Evolutionary conservation across 2,888 invertebrate genomes (phyloP).

Genomic region (Caenorhabditis sp.): DNA sequence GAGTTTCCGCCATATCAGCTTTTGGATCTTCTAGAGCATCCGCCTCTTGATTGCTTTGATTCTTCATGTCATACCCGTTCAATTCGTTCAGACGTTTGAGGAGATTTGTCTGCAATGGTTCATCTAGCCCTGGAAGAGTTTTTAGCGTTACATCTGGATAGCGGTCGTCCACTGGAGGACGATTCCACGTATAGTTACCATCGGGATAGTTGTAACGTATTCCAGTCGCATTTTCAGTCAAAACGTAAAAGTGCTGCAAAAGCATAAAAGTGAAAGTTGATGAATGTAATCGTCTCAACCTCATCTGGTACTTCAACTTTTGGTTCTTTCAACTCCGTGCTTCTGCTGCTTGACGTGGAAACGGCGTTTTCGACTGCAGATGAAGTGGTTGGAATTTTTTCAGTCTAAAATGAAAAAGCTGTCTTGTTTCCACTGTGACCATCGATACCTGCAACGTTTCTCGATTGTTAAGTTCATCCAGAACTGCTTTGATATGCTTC

Average conservation of each 20-base stretch:
- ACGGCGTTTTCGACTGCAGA: neutral
- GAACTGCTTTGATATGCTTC: slow-evolving; percentile 1
- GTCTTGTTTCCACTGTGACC: too few species aligned
- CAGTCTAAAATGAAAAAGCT: too few species aligned
- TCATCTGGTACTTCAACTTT: neutral
- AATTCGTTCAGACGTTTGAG: neutral
- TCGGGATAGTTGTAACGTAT: slow-evolving; percentile 1
- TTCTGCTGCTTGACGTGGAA: too few species aligned
- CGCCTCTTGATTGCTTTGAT: neutral
- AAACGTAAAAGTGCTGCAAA: neutral
- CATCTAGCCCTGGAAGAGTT: too few species aligned
- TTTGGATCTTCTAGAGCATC: neutral
- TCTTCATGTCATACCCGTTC: slow-evolving; percentile 13
- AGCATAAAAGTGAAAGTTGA: too few species aligned
- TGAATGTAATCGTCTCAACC: neutral
- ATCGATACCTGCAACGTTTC: neutral
- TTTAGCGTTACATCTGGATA: neutral
- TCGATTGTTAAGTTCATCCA: neutral
- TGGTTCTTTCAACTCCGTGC: slow-evolving; percentile 4
- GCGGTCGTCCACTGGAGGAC: neutral
- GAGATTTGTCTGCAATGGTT: neutral
- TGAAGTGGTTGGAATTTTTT: neutral
- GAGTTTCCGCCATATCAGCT: too few species aligned
- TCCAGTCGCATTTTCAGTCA: slow-evolving; percentile 6
- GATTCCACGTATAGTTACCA: neutral